Conservation (phyloP, 2,113 vertebrate species). For the Morone saxatilis region DNA sequence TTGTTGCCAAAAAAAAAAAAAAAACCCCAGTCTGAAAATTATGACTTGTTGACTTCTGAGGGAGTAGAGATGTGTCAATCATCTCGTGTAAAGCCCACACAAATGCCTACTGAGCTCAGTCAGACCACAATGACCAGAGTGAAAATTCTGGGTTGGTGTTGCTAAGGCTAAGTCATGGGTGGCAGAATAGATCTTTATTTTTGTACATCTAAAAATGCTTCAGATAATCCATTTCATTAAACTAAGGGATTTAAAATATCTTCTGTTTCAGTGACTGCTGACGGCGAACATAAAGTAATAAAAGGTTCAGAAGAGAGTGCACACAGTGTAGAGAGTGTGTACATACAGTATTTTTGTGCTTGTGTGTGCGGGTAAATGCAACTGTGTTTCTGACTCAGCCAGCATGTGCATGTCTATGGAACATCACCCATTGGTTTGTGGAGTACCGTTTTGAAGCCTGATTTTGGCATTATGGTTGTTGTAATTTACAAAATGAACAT, state of each 20-base stretch:
- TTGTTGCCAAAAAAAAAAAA: too few relatives aligned
- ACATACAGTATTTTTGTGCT: not conserved
- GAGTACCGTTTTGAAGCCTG: too few relatives aligned
- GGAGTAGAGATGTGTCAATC: not conserved
- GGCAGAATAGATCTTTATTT: not conserved
- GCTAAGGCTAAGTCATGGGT: not conserved
- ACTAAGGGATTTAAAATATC: not conserved
- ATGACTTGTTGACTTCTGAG: not conserved
- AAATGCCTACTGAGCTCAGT: not conserved
- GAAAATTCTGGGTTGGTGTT: not conserved
- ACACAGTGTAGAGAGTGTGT: not conserved
- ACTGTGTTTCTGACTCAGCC: not conserved
- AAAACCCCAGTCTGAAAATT: not conserved
- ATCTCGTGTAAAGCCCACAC: not conserved
- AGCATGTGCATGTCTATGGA: not conserved
- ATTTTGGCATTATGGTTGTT: too few relatives aligned
- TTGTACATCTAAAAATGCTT: not conserved
- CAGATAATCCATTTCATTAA: too few relatives aligned
- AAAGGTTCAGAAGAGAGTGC: not conserved
- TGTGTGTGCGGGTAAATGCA: not conserved
- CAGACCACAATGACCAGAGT: not conserved
- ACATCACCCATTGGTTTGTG: too few relatives aligned
- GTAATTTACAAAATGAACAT: too few relatives aligned
- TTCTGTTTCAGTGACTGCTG: not conserved
- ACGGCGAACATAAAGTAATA: not conserved